A percentile compares a stretch with the other conserved stretches of the same genome.
Evolutionary conservation across 2,797 vertebrate genomes (phyloP).

Genomic region (Discoglossus pictus): DNA sequence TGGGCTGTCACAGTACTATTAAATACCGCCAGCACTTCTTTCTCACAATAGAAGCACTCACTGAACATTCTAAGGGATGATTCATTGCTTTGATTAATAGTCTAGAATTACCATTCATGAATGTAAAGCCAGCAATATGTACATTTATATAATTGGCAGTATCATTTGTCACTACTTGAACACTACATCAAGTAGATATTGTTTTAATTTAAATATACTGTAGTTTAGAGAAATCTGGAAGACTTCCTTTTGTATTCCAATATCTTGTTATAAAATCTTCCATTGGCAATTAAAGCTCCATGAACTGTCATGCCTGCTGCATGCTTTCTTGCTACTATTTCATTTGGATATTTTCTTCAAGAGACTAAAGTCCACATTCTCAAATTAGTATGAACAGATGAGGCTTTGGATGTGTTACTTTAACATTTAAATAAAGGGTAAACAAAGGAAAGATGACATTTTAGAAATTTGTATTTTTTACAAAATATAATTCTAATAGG

Average conservation of each 20-base stretch:
- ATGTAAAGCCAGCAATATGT: conserved; percentile 32
- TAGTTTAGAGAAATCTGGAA: conserved; percentile 22
- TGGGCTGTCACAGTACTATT: conserved; percentile 42
- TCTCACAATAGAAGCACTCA: conserved; percentile 21
- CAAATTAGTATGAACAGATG: not conserved
- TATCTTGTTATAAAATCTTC: conserved; percentile 27
- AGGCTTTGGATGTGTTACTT: not conserved
- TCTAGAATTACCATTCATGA: conserved; percentile 42
- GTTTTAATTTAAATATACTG: conserved; percentile 20
- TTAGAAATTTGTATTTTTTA: no score
- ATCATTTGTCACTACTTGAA: conserved; percentile 39
- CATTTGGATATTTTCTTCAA: no score
- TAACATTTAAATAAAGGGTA: no score
- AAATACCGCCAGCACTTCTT: conserved; percentile 35
- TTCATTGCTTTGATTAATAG: conserved; percentile 46
- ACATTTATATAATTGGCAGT: conserved; percentile 43
- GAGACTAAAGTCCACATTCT: conserved; percentile 7
- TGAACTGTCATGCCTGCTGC: not conserved
- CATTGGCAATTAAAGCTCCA: conserved; percentile 17
- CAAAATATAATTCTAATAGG: no score
- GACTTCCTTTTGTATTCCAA: not conserved
- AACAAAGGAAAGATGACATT: no score
- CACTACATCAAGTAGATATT: conserved; percentile 3
- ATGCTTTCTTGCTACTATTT: conserved; percentile 22
- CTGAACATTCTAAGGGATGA: conserved; percentile 28